phyloP scores from a whole-genome alignment of 64 coral and sea anemone species.

The Pocillopora verrucosa region DNA sequence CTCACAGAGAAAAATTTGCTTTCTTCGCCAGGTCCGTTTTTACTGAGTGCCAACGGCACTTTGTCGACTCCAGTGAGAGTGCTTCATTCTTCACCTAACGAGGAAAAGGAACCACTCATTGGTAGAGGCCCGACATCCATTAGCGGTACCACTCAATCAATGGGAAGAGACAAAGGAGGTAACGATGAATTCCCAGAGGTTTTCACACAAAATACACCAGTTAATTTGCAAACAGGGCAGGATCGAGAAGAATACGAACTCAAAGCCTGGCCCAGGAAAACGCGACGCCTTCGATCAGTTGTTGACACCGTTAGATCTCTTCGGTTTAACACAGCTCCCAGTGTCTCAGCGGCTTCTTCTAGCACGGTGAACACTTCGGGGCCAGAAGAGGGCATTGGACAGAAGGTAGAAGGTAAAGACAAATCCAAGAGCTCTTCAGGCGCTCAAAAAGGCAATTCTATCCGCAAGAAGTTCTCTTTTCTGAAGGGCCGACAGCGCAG shows the following conservation, averaged over 20 bases:
- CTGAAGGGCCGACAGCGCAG: constrained; percentile 33
- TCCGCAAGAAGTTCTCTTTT: constrained; percentile 35
- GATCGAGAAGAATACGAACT: constrained; percentile 5
- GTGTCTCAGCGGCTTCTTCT: not conserved
- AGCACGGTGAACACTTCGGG: not conserved
- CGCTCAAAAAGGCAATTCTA: not conserved
- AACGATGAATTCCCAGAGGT: not conserved
- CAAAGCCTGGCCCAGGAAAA: constrained; percentile 8
- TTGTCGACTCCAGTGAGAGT: not conserved
- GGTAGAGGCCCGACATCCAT: not conserved
- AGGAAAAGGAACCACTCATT: not conserved
- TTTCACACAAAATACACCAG: not conserved
- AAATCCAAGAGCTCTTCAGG: not conserved
- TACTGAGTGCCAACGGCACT: not conserved
- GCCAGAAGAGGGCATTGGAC: not conserved
- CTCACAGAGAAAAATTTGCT: not conserved
- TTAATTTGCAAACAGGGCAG: not conserved
- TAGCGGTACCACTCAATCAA: not conserved
- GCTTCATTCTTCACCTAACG: not conserved
- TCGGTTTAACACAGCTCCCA: not conserved
- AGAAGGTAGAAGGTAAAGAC: not conserved
- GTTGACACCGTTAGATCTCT: constrained; percentile 19
- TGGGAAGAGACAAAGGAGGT: not conserved
- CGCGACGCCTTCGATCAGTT: not conserved
- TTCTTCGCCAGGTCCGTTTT: not conserved